Evolutionary conservation across 1,140 invertebrate genomes (phyloP), one percentile per base, ranked within the genome.

Genomic region (Schlechtendalia chinensis): DNA sequence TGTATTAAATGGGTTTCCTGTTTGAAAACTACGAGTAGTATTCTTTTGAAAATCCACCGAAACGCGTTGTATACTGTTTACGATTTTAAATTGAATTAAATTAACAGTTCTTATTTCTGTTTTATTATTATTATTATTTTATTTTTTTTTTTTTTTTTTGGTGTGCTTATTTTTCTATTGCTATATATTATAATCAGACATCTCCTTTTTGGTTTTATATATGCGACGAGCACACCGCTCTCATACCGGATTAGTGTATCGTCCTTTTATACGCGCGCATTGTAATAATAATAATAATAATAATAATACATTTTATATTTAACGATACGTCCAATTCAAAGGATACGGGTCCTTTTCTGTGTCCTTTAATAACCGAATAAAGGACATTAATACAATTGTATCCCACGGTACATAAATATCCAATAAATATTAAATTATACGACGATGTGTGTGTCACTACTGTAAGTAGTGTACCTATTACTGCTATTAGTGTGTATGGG

Each of bases 341-440:
- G 45, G 75, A 79, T 79, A 79, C 75, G 75, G 75, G 75, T 27
- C 45, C 74, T 79, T 79, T 79, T 63, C 47, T 45, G 75, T 61
- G 58, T 19, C 58, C 75, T 61, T 72, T 79, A 79, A 79, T 39
- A 79, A 79, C 39, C 58, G 58, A 79, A 79, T 79, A 79, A 79
- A 79, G 75, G 45, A 58, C 17, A 79, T 63, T 27, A 47, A n/a
- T 59, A n/a, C n/a, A 39, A n/a, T 39, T 4, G 56, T 63, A 17
- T 79, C 75, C 75, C 75, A 79, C 75, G 75, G 58, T 47, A 63
- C 24, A 79, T 79, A 79, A 79, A 63, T 29, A 50, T 45, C 22
- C 22, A 79, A 79, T 79, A 79, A 79, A 53, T 69, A 69, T 50
- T 39, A 69, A 67, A 12, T 67, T 39, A 67, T 67, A 50, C 22